phyloP scores from a whole-genome alignment of 2,888 invertebrate genomes.

The Drosophila multiciliata region DNA sequence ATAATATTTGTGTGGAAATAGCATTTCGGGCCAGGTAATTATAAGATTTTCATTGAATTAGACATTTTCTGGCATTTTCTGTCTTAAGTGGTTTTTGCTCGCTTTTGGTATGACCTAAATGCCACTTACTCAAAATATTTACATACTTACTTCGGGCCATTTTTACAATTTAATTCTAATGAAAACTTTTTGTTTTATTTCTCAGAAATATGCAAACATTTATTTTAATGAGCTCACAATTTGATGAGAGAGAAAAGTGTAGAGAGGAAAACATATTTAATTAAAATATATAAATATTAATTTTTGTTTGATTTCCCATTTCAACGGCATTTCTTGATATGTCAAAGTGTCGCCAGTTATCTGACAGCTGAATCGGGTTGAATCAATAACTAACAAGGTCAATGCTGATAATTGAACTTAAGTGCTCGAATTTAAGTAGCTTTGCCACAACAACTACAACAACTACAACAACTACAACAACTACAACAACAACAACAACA shows the following conservation, averaged over 20 bases:
- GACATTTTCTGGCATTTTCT: conserved; percentile 4
- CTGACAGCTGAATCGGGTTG: conserved; percentile 14
- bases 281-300: background rate
- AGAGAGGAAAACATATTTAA: background rate
- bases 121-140: conserved; percentile 13
- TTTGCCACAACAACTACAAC: conserved; percentile 3
- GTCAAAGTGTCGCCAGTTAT: conserved; percentile 24
- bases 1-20: conserved; percentile 47
- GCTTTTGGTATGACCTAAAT: conserved; percentile 6
- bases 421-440: conserved; percentile 27
- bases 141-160: conserved; percentile 4
- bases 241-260: background rate
- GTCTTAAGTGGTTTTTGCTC: conserved; percentile 3
- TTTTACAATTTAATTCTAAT: conserved; percentile 4
- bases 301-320: background rate
- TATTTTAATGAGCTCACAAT: background rate
- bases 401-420: conserved; percentile 25
- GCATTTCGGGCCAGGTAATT: conserved; percentile 48
- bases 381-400: conserved; percentile 32
- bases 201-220: background rate
- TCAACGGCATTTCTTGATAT: conserved; percentile 3
- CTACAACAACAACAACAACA: background rate
- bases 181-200: conserved; percentile 7
- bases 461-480: no score
- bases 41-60: conserved; percentile 22